These are phyloP conservation scores for Muntiacus muntjak DNA, from an alignment of 2,113 vertebrate genomes.

Conservation along the genomic window DNA sequence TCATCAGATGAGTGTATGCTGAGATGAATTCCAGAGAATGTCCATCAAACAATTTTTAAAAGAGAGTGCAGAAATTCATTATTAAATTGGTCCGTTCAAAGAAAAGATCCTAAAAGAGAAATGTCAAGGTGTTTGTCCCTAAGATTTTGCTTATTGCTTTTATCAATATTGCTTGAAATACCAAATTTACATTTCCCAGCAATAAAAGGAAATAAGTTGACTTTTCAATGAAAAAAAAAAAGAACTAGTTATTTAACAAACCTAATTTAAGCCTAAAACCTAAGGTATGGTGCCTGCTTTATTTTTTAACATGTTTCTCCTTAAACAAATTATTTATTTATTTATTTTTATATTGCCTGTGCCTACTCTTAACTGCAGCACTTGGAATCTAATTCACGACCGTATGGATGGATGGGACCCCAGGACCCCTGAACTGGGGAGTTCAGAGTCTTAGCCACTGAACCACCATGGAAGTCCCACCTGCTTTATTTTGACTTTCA, in stretches of 20 bases:
- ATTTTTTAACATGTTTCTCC: background rate
- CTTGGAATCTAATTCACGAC: background rate
- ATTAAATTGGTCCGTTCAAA: background rate
- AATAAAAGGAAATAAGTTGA: background rate
- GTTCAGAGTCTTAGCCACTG: background rate
- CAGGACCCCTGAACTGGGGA: background rate
- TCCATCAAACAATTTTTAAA: background rate
- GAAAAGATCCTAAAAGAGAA: background rate
- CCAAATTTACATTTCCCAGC: background rate
- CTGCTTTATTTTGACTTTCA: background rate
- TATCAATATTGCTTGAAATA: background rate
- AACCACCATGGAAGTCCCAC: background rate
- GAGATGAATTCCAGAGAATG: background rate
- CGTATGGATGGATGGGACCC: fast-evolving
- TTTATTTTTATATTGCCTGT: background rate
- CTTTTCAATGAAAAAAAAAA: background rate
- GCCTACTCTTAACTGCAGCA: background rate
- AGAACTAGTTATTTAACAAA: background rate
- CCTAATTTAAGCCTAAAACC: background rate
- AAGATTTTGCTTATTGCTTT: background rate
- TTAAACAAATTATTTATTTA: background rate
- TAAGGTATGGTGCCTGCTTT: background rate
- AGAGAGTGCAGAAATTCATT: background rate
- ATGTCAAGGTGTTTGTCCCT: background rate
- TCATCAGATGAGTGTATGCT: background rate